These are phyloP conservation scores for Drosophila ezoana DNA, from an alignment of 2,888 invertebrate species.

Conservation along the genomic window DNA sequence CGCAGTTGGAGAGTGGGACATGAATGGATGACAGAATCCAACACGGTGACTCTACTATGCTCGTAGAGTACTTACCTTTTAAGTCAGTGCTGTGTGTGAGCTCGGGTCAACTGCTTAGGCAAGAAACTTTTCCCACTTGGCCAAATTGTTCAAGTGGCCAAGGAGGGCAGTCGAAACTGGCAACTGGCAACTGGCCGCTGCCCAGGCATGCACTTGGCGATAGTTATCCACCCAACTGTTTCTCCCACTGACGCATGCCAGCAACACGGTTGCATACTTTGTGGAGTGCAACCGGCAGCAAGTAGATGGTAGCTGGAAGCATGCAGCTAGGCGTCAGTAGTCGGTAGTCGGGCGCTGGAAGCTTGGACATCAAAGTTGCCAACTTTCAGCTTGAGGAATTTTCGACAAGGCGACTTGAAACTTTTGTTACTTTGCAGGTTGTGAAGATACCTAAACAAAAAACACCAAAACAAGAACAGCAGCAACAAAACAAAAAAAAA, in stretches of 20 bases:
- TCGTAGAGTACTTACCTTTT: conserved; percentile 43
- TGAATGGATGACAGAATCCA: conserved; percentile 30
- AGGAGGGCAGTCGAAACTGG: conserved; percentile 42
- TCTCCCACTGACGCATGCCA: conserved; percentile 49
- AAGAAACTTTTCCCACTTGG: conserved; percentile 72
- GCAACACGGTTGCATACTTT: conserved; percentile 45
- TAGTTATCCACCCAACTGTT: conserved; percentile 41
- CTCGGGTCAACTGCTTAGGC: conserved; percentile 63
- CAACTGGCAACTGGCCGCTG: conserved; percentile 49
- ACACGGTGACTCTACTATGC: conserved; percentile 23
- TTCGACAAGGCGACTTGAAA: conserved; percentile 78
- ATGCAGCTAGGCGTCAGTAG: background rate
- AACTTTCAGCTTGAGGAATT: conserved; percentile 80
- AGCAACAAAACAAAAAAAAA: background rate
- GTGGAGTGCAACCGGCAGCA: conserved; percentile 30
- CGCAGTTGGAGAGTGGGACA: conserved; percentile 4
- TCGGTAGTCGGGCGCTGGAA: conserved; percentile 7
- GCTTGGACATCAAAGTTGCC: conserved; percentile 76
- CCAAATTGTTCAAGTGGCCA: conserved; percentile 64
- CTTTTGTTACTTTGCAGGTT: conserved; percentile 69
- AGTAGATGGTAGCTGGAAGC: conserved; percentile 9
- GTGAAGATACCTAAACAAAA: conserved; percentile 64
- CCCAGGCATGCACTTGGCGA: conserved; percentile 75
- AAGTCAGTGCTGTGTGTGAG: conserved; percentile 38
- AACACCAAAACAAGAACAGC: conserved; percentile 5